A percentile compares a stretch with the other conserved stretches of the same genome.
Evolutionary conservation across 2,113 vertebrate genomes (phyloP).

Genomic region (Piliocolobus tephrosceles): DNA sequence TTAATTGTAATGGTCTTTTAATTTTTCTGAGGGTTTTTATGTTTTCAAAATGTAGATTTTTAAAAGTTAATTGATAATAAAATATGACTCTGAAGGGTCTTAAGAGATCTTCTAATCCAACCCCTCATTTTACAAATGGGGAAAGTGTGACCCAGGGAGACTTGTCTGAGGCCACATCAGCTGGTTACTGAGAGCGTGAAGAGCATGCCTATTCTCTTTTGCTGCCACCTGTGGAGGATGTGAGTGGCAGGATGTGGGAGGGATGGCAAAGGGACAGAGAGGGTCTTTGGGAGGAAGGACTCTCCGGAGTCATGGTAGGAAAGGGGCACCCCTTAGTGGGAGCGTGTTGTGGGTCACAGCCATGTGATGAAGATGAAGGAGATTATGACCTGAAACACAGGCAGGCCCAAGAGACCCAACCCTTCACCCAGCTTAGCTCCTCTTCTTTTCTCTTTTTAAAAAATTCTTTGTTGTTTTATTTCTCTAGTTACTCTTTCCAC

Average conservation of each 20-base stretch:
- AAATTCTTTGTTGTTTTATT: not conserved
- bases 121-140: not conserved
- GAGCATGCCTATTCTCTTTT: not conserved
- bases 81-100: not conserved
- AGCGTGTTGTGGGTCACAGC: not conserved
- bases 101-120: not conserved
- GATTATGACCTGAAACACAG: not conserved
- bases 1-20: not conserved
- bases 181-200: not conserved
- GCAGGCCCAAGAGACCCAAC: not conserved
- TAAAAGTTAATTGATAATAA: not conserved
- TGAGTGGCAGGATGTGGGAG: not conserved
- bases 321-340: not conserved
- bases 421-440: not conserved
- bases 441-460: not conserved
- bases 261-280: not conserved
- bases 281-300: not conserved
- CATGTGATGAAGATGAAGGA: not conserved
- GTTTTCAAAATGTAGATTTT: not conserved
- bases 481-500: not conserved
- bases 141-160: not conserved
- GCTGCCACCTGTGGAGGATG: fast-evolving
- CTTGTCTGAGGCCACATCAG: not conserved
- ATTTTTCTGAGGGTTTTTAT: not conserved
- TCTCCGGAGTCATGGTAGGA: not conserved